Base-by-base conservation (phyloP, 2,797 vertebrate genomes). In the Crypturellus tataupa region DNA sequence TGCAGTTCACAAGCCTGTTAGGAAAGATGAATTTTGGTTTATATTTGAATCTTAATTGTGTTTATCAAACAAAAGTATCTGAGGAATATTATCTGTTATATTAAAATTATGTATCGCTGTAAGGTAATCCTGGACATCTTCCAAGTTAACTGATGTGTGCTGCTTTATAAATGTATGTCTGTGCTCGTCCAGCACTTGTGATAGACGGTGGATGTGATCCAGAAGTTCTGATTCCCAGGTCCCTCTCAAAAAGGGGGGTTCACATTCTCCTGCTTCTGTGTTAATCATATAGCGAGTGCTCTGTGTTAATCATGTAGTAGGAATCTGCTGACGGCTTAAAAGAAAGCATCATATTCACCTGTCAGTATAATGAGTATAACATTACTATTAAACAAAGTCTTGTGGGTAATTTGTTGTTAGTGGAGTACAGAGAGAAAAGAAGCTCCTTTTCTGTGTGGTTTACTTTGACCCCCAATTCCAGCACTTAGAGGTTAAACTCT, bases 231-330 rank as follows among this genome's bases (percentile, higher is more conserved):
- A 46, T 77, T 88, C 29, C 47, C 35, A 40, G 8, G 3, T 63
- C 3, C 56, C 58, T 77, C 0, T 0, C 83, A 25, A 79, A 27
- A 29, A 33, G 9, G 49, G 60, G 19, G 58, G 8, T 13, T 53
- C 20, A 23, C 10, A 1, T 56, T 80, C 31, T 73, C 23, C 37
- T 47, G 16, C 31, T 70, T 51, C 37, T 33, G 27, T 63, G 8
- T 40, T 90, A 65, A 46, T 27, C 27, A 5, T 13, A 42, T 4
- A 39, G 40, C 4, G 23, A 79, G 3, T 12, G 15, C 60, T 51
- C 39, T 37, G 27, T 64, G 8, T 40, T 88, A 67, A 47, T 24
- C 21, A 5, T 8, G 35, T 4, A 31, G 37, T 5, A 79, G 3
- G 14, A 81, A 42, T 42, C 42, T 53, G 71, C 56, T 46, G 46